Base-by-base conservation (phyloP, 1,140 invertebrate species). In the Achroia grisella region DNA sequence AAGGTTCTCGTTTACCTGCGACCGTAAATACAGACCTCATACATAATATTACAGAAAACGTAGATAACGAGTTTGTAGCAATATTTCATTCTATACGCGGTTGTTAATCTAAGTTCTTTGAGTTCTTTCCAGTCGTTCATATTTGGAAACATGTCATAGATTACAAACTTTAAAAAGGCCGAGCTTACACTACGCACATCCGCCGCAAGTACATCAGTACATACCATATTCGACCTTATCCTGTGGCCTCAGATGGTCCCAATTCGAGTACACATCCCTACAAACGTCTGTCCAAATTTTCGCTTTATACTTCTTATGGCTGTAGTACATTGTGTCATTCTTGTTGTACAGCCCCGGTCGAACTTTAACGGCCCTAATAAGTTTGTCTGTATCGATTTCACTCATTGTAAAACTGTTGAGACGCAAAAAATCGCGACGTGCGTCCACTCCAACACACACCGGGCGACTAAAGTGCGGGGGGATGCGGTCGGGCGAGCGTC, bases 271-370 rank as follows among this genome's bases (percentile, higher is more conserved):
- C 8, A 69, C 59, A 30, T 69, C 65, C 17, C 41, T 42, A 27
- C 62, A 60, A 6, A 58, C 48, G 10, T 61, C 58, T 2, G 37
- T 45, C 65, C 65, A 69, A 34, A 62, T n/a, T 32, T 39, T 52
- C n/a, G 50, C 27, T 37, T 59, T 69, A 23, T 55, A 37, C 33
- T 61, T 60, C 39, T 53, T 54, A 15, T 59, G 53, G 34, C 36
- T 47, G 36, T 55, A 52, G 44, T 67, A 65, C 39, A 43, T 48
- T 4, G 44, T 33, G 10, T 60, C 48, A 8, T 48, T 50, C 32
- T 54, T 60, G 11, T 58, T 57, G 43, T 70, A 70, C 12, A 70
- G 28, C 0, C 48, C 48, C 0, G 59, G 56, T 0, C 55, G 48
- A 10, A 14, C 41, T 49, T 56, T 61, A 6, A 65, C 42, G 2